phyloP scores from a whole-genome alignment of 2,888 invertebrate species.

The Thera obeliscata region DNA sequence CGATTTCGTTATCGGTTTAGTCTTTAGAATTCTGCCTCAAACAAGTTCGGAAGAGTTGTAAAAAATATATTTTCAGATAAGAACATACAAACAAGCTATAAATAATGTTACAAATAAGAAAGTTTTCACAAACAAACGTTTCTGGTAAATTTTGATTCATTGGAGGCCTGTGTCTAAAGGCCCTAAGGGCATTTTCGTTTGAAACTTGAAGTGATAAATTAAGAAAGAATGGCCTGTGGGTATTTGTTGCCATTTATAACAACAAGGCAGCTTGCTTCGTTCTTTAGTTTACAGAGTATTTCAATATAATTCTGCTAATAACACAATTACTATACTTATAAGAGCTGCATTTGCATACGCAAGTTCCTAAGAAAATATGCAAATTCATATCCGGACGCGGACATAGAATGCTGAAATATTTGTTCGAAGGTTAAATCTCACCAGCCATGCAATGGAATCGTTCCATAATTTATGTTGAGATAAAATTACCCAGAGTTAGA shows the following conservation, averaged over 20 bases:
- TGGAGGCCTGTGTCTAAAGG: conserved; percentile 47
- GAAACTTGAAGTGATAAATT: conserved; percentile 39
- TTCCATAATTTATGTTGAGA: conserved; percentile 7
- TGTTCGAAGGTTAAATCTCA: not conserved
- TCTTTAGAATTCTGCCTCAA: not conserved
- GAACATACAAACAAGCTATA: conserved; percentile 26
- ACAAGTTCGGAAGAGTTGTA: not conserved
- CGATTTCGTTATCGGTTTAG: no score
- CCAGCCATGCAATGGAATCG: not conserved
- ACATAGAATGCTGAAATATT: not conserved
- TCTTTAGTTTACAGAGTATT: not conserved
- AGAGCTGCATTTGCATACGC: no score
- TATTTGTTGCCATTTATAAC: conserved; percentile 16
- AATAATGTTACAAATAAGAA: conserved; percentile 45
- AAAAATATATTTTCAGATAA: conserved; percentile 15
- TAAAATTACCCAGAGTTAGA: conserved; percentile 23
- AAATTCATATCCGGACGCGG: not conserved
- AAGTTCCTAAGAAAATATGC: not conserved
- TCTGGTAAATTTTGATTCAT: conserved; percentile 57
- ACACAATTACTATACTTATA: no score
- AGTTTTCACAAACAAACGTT: conserved; percentile 51
- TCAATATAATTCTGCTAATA: not conserved
- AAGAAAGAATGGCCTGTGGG: conserved; percentile 27
- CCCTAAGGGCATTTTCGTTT: conserved; percentile 35
- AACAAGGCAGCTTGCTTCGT: not conserved